Base-by-base conservation (phyloP, 2,888 invertebrate species). In the Platerodrilus igneus region DNA sequence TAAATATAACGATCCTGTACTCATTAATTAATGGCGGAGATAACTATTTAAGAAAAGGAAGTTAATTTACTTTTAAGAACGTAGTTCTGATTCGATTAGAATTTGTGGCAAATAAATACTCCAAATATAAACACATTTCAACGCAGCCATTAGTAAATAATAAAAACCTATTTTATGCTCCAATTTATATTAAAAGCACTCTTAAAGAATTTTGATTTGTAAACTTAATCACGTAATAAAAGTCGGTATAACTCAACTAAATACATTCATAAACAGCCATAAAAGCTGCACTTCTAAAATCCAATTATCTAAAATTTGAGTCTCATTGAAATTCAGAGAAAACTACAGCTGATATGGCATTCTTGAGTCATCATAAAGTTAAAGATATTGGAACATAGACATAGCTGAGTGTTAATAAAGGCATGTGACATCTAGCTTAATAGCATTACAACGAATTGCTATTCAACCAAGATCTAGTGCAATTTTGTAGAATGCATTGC, bases 261-360 rank as follows among this genome's bases (percentile, higher is more conserved):
- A 59, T 52, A 48, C 52, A 50, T 50, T 52, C 55, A 55, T 62
- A 60, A 62, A 59, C 56, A 50, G 53, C 55, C 59, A 52, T 60
- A 62, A 62, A 60, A 49, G 49, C 45, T 34, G 53, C 52, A 44
- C 52, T 58, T 56, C 47, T 53, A 52, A 59, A n/a, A 60, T 62
- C 59, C 60, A 62, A 63, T 62, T 60, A 63, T 59, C 53, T 52
- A 49, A 52, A 56, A 58, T 58, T 58, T 58, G 58, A 57, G 56
- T 56, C 52, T 56, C 62, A 58, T 63, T 64, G 56, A 56, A 57
- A 64, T 64, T 59, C 62, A 58, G 61, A 62, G n/a, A 60, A 63
- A 64, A 64, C 56, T 58, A 56, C 54, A 58, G n/a, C n/a, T n/a
- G 62, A 66, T 66, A 66, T 66, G 65, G 63, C 67, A 67, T 67